Conservation (phyloP, 92 coral and sea anemone species). For the Palythoa grandis region DNA sequence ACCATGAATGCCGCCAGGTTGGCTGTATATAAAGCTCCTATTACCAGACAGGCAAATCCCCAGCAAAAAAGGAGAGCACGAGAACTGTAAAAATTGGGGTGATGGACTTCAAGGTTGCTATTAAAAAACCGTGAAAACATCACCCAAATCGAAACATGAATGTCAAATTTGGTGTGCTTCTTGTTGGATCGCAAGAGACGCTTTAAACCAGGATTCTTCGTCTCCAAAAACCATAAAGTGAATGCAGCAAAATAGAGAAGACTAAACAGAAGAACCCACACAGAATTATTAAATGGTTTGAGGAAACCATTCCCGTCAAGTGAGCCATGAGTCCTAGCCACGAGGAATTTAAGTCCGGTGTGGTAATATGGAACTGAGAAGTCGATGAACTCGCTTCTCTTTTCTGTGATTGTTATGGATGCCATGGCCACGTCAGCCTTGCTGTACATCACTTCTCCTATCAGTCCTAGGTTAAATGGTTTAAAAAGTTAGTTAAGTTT, state of each 20-base stretch:
- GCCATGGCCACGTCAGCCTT: constrained; percentile 72
- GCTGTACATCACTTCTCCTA: constrained; percentile 61
- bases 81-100: constrained; percentile 66
- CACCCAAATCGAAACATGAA: constrained; percentile 68
- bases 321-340: constrained; percentile 64
- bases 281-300: constrained; percentile 56
- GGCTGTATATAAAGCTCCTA: constrained; percentile 68
- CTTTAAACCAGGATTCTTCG: constrained; percentile 63
- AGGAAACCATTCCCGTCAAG: constrained; percentile 67
- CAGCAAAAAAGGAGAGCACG: constrained; percentile 66
- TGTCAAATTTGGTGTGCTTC: constrained; percentile 57
- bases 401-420: constrained; percentile 70
- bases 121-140: constrained; percentile 65
- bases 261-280: constrained; percentile 60
- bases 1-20: constrained; percentile 78
- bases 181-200: constrained; percentile 40
- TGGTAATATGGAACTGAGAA: constrained; percentile 67
- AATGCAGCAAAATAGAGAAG: constrained; percentile 62
- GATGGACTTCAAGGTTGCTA: constrained; percentile 56
- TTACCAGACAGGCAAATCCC: constrained; percentile 61
- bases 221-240: constrained; percentile 54
- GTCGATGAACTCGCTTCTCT: constrained; percentile 63
- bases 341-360: constrained; percentile 67
- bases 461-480: constrained; percentile 46
- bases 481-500: too few species aligned